Conservation (phyloP, 2,113 vertebrate species). For the Eptesicus fuscus region DNA sequence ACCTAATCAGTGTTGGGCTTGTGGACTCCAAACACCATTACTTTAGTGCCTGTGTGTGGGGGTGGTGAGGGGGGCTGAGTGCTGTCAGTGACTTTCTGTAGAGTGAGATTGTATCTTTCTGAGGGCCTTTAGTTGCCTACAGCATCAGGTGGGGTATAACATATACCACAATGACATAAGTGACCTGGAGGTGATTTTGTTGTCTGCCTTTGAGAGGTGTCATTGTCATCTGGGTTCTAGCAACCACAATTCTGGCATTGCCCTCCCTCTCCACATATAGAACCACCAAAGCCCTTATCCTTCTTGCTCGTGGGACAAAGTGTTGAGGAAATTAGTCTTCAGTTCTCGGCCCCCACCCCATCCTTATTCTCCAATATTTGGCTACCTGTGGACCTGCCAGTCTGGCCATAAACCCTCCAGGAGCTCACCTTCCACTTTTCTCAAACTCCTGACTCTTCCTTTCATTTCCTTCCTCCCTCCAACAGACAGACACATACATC, state of each 20-base stretch:
- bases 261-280: not conserved
- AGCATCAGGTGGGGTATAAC: not conserved
- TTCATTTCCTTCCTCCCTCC: not conserved
- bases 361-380: not conserved
- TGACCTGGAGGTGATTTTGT: not conserved
- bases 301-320: not conserved
- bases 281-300: not conserved
- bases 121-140: not conserved
- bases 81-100: not conserved
- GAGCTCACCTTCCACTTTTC: not conserved
- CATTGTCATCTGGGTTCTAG: not conserved
- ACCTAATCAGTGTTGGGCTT: not conserved
- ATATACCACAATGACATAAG: not conserved
- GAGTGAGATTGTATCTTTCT: not conserved
- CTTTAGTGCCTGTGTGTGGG: not conserved
- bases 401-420: not conserved
- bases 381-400: not conserved
- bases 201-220: not conserved
- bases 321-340: not conserved
- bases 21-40: not conserved
- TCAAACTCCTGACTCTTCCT: not conserved
- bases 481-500: not conserved
- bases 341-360: not conserved
- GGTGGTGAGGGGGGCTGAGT: not conserved
- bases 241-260: not conserved